These are phyloP conservation scores for Cyanoramphus novaezelandiae DNA, from an alignment of 2,113 vertebrate species.

Conservation along the genomic window DNA sequence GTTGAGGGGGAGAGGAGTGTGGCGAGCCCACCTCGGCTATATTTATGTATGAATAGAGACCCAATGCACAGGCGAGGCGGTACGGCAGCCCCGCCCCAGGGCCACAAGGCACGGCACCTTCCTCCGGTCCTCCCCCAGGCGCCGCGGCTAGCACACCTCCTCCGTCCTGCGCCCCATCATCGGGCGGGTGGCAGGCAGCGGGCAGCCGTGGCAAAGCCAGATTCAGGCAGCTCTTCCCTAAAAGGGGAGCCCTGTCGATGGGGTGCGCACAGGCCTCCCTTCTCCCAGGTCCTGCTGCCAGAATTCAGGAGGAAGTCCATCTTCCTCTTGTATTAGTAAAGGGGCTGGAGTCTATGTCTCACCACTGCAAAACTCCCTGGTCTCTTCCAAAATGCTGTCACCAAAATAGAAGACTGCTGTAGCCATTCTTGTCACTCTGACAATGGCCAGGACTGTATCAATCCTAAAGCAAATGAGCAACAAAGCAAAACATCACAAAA, in stretches of 20 bases:
- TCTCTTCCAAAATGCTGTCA: background rate
- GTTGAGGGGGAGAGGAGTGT: constrained; percentile 19
- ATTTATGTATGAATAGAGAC: constrained; percentile 29
- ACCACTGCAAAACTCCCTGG: background rate
- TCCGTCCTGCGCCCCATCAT: background rate
- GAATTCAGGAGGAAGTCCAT: background rate
- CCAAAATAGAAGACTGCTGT: background rate
- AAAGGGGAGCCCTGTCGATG: background rate
- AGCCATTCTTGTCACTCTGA: background rate
- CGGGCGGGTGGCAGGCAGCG: background rate
- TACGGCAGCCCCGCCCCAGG: constrained; percentile 9
- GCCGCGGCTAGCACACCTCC: background rate
- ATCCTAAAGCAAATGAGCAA: background rate
- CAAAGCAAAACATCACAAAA: background rate
- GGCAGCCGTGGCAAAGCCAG: background rate
- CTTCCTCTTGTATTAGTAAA: background rate
- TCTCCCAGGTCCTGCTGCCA: background rate
- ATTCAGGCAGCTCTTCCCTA: background rate
- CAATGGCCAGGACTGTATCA: background rate
- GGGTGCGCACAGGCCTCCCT: background rate
- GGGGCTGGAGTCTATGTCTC: background rate
- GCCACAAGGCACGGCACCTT: background rate
- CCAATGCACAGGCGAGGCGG: constrained; percentile 10
- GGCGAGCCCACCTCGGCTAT: constrained; percentile 18
- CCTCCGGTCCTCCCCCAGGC: background rate